Evolutionary conservation across 2,113 vertebrate genomes (phyloP).

Genomic region (Vulpes ferrilata): DNA sequence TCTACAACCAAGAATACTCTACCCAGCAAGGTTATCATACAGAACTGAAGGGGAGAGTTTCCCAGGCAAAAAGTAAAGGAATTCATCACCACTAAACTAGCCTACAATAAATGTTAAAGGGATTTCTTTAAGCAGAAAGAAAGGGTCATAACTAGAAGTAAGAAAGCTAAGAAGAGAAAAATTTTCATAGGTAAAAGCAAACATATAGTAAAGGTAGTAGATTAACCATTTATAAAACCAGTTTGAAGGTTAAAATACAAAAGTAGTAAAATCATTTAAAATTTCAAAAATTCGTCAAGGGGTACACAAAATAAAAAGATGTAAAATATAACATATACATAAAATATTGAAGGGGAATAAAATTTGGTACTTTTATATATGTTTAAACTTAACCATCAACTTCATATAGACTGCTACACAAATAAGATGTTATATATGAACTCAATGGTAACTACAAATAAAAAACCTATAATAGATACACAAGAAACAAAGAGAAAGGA

Average conservation of each 20-base stretch:
- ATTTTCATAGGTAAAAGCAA: neutral
- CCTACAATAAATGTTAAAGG: neutral
- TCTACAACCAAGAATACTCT: neutral
- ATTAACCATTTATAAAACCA: neutral
- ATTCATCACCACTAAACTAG: neutral
- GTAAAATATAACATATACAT: neutral
- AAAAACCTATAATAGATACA: neutral
- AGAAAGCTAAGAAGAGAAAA: neutral
- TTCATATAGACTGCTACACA: neutral
- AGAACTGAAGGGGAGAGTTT: neutral
- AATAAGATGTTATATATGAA: neutral
- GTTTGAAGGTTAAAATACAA: neutral
- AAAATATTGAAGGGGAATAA: neutral
- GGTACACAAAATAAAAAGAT: neutral
- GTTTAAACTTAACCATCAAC: neutral
- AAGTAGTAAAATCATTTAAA: neutral
- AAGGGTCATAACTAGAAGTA: neutral
- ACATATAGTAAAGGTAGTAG: neutral
- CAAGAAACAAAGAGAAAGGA: neutral
- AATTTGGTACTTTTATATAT: neutral
- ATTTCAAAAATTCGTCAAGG: neutral
- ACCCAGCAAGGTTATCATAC: neutral
- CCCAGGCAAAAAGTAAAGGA: neutral
- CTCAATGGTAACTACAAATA: neutral
- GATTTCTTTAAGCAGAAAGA: neutral